phyloP scores from a whole-genome alignment of 2,888 invertebrate genomes.

The Lasioglossum vierecki region DNA sequence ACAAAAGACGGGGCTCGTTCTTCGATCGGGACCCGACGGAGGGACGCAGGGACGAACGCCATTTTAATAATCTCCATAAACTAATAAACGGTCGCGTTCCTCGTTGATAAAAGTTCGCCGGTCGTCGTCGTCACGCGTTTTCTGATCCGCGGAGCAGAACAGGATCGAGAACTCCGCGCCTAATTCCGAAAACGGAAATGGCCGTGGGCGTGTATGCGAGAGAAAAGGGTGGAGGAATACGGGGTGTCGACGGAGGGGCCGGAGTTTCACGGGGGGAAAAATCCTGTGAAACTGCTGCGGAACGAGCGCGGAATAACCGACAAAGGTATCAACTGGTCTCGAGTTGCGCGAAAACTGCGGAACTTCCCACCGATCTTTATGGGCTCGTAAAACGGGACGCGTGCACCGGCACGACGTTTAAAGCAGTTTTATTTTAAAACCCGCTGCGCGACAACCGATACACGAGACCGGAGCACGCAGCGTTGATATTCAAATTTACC shows the following conservation, averaged over 20 bases:
- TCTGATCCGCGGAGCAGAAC: background rate
- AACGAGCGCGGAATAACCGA: conserved; percentile 24
- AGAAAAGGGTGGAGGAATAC: background rate
- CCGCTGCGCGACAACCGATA: conserved; percentile 5
- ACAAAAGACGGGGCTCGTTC: background rate
- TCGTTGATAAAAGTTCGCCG: background rate
- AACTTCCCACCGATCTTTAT: conserved; percentile 16
- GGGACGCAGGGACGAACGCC: background rate
- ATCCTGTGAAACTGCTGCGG: conserved; percentile 13
- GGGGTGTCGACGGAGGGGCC: background rate
- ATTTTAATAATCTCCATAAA: conserved; percentile 17
- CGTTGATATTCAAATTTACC: conserved; percentile 7
- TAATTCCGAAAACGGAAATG: conserved; percentile 11
- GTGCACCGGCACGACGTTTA: conserved; percentile 16
- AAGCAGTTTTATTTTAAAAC: conserved; percentile 3
- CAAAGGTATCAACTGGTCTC: conserved; percentile 19
- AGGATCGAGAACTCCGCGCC: background rate
- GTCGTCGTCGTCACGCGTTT: background rate
- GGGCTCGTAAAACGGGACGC: conserved; percentile 18
- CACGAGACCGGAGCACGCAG: background rate
- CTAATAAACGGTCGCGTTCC: conserved; percentile 3
- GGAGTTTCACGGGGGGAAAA: background rate
- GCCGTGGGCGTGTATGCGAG: background rate
- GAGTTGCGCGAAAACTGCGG: conserved; percentile 18
- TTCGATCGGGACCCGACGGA: background rate